A percentile compares a stretch with the other conserved stretches of the same genome.
Evolutionary conservation across 1,140 invertebrate species (phyloP).

Genomic region (Cherax destructor): DNA sequence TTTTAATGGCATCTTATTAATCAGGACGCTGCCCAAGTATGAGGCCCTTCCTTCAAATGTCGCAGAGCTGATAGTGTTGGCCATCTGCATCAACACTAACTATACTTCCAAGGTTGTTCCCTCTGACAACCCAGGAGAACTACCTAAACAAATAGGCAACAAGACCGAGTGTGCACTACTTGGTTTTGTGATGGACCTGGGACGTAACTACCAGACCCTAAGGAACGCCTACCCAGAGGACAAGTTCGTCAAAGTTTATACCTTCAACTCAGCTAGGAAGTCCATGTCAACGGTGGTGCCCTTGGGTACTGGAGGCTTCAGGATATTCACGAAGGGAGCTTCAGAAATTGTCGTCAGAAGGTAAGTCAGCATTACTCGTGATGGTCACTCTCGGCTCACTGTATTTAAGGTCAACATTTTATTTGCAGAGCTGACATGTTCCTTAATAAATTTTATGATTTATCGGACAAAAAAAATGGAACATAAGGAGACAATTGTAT

Average conservation of each 20-base stretch:
- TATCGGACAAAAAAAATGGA: background rate
- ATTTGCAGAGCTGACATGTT: background rate
- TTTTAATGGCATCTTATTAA: background rate
- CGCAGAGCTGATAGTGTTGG: slow-evolving; percentile 39
- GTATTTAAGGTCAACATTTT: too few relatives aligned
- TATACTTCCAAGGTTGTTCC: slow-evolving; percentile 54
- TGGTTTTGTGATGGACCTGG: slow-evolving; percentile 45
- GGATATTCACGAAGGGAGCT: slow-evolving; percentile 56
- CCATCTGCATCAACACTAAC: slow-evolving; percentile 63
- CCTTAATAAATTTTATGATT: background rate
- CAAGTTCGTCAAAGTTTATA: slow-evolving; percentile 55
- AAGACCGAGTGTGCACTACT: slow-evolving; percentile 58
- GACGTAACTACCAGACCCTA: slow-evolving; percentile 36
- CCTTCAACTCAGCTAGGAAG: slow-evolving; percentile 54
- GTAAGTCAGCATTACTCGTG: background rate
- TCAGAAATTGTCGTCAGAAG: slow-evolving; percentile 50
- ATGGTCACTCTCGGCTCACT: background rate
- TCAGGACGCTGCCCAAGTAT: slow-evolving; percentile 41
- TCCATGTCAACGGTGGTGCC: slow-evolving; percentile 56
- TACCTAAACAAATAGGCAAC: slow-evolving; percentile 58
- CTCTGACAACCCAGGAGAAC: slow-evolving; percentile 38
- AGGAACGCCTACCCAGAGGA: slow-evolving; percentile 51
- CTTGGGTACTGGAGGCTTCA: slow-evolving; percentile 40
- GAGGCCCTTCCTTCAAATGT: slow-evolving; percentile 33
- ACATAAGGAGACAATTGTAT: too few relatives aligned